These are phyloP conservation scores for Andricus quercusramuli DNA, from an alignment of 2,888 invertebrate genomes.

Conservation along the genomic window DNA sequence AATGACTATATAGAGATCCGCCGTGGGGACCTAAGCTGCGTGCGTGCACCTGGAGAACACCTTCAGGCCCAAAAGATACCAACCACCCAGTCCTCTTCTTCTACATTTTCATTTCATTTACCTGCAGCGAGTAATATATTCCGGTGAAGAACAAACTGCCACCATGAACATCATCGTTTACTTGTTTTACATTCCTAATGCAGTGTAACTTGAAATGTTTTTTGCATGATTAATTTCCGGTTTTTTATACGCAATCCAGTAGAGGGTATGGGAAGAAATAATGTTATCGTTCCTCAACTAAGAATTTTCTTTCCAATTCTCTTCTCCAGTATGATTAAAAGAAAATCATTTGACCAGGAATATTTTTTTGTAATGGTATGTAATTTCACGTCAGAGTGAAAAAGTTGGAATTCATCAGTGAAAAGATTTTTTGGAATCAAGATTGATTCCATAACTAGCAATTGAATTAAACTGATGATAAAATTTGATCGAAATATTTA, in stretches of 20 bases:
- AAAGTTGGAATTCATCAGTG: too few species aligned
- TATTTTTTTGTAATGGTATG: not conserved
- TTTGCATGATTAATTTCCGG: constrained; percentile 24
- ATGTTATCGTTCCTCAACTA: not conserved
- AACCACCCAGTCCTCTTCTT: constrained; percentile 39
- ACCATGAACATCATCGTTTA: not conserved
- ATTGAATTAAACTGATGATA: too few species aligned
- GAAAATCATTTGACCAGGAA: not conserved
- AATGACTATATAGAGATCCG: constrained; percentile 57
- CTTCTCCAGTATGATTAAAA: not conserved
- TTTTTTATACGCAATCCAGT: not conserved
- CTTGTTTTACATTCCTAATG: constrained; percentile 17
- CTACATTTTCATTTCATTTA: constrained; percentile 37
- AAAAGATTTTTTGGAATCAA: too few species aligned
- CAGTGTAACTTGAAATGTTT: constrained; percentile 4
- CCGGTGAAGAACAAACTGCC: not conserved
- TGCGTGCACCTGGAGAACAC: constrained; percentile 56
- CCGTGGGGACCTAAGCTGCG: constrained; percentile 43
- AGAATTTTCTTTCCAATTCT: not conserved
- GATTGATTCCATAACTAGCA: too few species aligned
- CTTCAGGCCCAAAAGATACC: constrained; percentile 47
- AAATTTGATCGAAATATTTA: too few species aligned
- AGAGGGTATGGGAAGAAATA: not conserved
- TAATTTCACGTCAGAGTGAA: not conserved
- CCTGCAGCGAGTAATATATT: not conserved